phyloP scores from a whole-genome alignment of 2,888 invertebrate genomes.

The Dorcus parallelipipedus region DNA sequence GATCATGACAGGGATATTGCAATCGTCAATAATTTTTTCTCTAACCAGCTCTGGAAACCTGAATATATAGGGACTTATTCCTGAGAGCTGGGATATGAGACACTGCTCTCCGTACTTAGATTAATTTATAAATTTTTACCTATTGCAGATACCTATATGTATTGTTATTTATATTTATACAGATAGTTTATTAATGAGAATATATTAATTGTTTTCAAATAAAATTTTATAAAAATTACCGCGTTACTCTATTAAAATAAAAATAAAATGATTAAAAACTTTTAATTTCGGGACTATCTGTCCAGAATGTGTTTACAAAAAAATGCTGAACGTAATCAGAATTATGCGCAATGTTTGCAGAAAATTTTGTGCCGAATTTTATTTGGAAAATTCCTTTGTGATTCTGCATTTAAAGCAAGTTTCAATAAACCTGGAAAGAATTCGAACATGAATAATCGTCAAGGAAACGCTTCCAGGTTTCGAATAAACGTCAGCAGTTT shows the following conservation, averaged over 20 bases:
- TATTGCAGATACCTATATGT: slow-evolving; percentile 42
- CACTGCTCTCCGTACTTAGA: slow-evolving; percentile 29
- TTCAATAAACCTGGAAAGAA: too few species aligned
- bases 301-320: too few species aligned
- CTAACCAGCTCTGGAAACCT: slow-evolving; percentile 56
- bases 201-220: slow-evolving; percentile 44
- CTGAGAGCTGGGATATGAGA: slow-evolving; percentile 29
- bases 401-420: background rate
- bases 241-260: too few species aligned
- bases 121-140: slow-evolving; percentile 32
- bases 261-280: too few species aligned
- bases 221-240: slow-evolving; percentile 15
- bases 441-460: too few species aligned
- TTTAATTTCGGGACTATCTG: too few species aligned
- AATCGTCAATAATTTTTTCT: slow-evolving; percentile 55
- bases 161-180: slow-evolving; percentile 50
- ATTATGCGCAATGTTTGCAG: too few species aligned
- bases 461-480: too few species aligned
- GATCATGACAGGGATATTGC: slow-evolving; percentile 52
- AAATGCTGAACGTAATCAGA: too few species aligned
- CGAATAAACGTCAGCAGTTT: too few species aligned
- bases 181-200: slow-evolving; percentile 44
- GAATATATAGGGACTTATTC: slow-evolving; percentile 52
- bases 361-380: too few species aligned
- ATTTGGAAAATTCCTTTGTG: too few species aligned